These are phyloP conservation scores for Myotis yumanensis DNA, from an alignment of 2,113 vertebrate species.

Conservation along the genomic window DNA sequence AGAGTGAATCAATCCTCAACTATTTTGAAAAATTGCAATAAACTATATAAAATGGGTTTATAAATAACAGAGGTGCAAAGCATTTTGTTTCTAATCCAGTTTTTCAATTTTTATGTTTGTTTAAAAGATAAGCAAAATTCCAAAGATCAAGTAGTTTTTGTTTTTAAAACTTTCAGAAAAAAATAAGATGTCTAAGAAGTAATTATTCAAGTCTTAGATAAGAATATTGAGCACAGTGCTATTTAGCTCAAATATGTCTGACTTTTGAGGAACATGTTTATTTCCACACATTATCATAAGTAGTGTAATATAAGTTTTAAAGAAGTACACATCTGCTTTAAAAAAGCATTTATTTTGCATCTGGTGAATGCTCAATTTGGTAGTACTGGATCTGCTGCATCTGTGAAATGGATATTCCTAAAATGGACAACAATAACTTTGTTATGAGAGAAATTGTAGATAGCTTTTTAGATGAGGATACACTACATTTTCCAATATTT, in stretches of 20 bases:
- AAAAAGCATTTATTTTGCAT: background rate
- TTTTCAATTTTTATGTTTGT: constrained; percentile 1
- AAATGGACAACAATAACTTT: background rate
- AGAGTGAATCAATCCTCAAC: background rate
- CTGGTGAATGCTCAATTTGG: background rate
- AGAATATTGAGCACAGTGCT: background rate
- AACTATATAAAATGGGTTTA: background rate
- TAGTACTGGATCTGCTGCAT: background rate
- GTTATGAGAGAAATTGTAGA: background rate
- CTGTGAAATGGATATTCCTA: background rate
- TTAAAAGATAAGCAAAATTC: background rate
- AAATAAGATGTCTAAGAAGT: background rate
- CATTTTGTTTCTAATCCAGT: background rate
- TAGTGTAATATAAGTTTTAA: background rate
- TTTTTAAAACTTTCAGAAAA: background rate
- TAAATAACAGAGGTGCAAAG: background rate
- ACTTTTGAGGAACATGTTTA: background rate
- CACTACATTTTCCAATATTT: constrained; percentile 25
- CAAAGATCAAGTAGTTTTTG: background rate
- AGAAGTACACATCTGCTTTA: background rate
- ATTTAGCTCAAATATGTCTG: constrained; percentile 10
- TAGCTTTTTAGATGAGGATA: background rate
- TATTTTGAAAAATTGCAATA: background rate
- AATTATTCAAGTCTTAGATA: background rate
- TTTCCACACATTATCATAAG: background rate